Percentiles rank a stretch among this genome's conserved stretches.
phyloP scores from a whole-genome alignment of 2,888 invertebrate species.

The Glyphotaelius pellucidus region DNA sequence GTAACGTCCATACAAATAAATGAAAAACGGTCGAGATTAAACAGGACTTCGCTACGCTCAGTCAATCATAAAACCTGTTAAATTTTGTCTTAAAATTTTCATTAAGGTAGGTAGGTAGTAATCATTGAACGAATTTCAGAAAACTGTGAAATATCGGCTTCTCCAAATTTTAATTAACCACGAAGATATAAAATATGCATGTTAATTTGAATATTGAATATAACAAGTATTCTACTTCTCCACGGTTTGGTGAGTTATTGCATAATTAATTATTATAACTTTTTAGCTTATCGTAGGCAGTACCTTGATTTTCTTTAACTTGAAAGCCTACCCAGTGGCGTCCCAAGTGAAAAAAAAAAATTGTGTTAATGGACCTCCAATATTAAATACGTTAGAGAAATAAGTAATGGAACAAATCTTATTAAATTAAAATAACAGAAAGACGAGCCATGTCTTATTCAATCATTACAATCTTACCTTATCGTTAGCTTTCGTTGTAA shows the following conservation, averaged over 20 bases:
- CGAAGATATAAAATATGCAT: not conserved
- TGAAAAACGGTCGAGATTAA: no score
- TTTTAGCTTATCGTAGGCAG: not conserved
- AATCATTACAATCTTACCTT: no score
- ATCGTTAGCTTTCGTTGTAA: not conserved
- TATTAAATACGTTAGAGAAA: no score
- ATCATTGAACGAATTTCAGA: not conserved
- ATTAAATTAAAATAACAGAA: no score
- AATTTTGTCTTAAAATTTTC: not conserved
- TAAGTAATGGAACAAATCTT: no score
- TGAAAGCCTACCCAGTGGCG: not conserved
- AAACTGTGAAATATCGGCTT: not conserved
- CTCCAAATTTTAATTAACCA: not conserved
- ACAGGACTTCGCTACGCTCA: no score
- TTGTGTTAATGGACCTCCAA: no score
- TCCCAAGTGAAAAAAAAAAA: no score
- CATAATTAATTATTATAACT: not conserved
- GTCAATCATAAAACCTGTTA: not conserved
- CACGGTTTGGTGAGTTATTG: not conserved
- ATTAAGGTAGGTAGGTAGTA: not conserved
- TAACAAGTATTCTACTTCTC: not conserved
- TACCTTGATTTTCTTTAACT: not conserved
- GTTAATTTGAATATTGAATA: not conserved
- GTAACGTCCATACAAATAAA: no score
- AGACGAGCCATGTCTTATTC: no score